Percentiles rank a stretch among this genome's conserved stretches.
Evolutionary conservation across 1,140 invertebrate species (phyloP).

Genomic region (Coptotermes formosanus): DNA sequence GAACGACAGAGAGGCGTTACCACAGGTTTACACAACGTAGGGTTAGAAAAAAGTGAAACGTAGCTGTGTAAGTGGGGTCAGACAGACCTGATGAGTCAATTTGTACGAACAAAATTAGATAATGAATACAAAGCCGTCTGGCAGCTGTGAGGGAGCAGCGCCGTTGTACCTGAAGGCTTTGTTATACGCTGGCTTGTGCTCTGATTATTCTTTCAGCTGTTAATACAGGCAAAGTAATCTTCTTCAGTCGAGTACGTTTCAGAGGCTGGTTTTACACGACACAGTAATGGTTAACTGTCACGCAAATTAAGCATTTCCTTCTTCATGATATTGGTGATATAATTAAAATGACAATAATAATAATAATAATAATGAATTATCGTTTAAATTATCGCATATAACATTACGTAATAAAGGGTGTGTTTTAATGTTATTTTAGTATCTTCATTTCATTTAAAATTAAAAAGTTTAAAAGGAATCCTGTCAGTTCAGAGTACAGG

Average conservation of each 20-base stretch:
- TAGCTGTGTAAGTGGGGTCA: not conserved
- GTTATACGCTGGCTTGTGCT: not conserved
- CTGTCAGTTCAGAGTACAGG: no score
- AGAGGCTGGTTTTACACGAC: not conserved
- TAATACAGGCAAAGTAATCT: not conserved
- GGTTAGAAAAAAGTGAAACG: not conserved
- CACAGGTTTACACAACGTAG: not conserved
- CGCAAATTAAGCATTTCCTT: not conserved
- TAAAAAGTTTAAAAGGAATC: no score
- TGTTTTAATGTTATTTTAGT: no score
- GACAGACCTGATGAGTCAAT: conserved; percentile 2
- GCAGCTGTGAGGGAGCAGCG: not conserved
- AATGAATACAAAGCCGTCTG: not conserved
- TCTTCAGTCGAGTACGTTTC: not conserved
- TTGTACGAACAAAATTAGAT: not conserved
- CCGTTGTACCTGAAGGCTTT: not conserved
- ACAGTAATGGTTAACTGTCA: not conserved
- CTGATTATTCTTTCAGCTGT: not conserved
- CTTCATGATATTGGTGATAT: no score
- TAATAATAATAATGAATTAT: no score
- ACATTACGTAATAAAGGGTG: no score
- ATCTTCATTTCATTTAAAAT: no score
- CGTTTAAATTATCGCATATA: no score
- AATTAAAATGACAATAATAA: no score
- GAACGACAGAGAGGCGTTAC: not conserved